A percentile compares a stretch with the other conserved stretches of the same genome.
Conservation (phyloP, 2,797 vertebrate genomes). For the Psittacula echo region DNA sequence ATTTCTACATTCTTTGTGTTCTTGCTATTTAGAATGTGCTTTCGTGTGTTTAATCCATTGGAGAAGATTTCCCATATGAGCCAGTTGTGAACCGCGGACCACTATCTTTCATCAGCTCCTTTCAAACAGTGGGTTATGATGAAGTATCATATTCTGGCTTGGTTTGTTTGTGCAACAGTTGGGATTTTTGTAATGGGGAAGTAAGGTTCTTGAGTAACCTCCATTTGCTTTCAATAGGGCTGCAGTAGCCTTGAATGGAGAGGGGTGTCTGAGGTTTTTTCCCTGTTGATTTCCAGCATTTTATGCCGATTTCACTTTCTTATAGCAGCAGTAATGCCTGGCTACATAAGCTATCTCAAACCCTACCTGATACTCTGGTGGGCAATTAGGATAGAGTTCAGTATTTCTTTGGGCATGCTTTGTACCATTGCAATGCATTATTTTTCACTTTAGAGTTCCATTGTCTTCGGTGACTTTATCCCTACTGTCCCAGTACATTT, state of each 20-base stretch:
- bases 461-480: background rate
- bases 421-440: background rate
- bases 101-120: background rate
- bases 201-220: background rate
- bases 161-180: background rate
- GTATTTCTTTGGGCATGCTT: background rate
- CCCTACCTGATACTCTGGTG: background rate
- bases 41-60: background rate
- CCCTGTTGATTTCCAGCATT: background rate
- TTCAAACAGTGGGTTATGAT: rapidly evolving
- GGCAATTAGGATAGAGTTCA: background rate
- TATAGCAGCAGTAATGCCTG: background rate
- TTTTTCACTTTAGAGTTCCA: background rate
- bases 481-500: background rate
- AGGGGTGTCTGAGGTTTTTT: background rate
- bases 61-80: background rate
- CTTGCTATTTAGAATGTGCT: background rate
- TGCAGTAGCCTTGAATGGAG: background rate
- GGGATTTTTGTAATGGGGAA: background rate
- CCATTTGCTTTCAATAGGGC: background rate
- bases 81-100: rapidly evolving
- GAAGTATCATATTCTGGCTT: background rate
- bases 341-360: background rate
- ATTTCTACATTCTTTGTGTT: background rate
- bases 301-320: background rate